Evolutionary conservation across 1,140 invertebrate genomes (phyloP), one percentile per base, ranked within the genome.

Genomic region (Oncopeltus fasciatus): DNA sequence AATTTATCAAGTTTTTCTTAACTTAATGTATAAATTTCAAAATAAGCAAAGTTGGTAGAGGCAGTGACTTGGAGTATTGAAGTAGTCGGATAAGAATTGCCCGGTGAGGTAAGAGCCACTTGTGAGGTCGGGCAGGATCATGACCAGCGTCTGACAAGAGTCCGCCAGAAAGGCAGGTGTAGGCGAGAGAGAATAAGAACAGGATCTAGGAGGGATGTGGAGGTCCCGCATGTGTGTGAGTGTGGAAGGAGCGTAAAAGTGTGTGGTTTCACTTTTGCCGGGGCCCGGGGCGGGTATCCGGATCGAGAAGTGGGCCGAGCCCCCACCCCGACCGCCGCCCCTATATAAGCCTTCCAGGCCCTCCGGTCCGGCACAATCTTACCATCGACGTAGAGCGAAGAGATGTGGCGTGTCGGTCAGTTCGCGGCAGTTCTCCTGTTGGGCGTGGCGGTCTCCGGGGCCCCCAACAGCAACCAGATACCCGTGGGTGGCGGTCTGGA

Each of bases 401-500:
- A n/a, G n/a, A n/a, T n/a, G n/a, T n/a, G n/a, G n/a, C n/a, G n/a
- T n/a, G n/a, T n/a, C n/a, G n/a, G n/a, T n/a, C n/a, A n/a, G n/a
- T n/a, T n/a, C n/a, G n/a, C n/a, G n/a, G n/a, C n/a, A n/a, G 51
- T 29, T 56, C 27, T 56, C 20, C 44, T 61, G 11, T 59, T 51
- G 31, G 47, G 28, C 57, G 26, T 53, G 21, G 24, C 59, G 16
- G 24, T 28, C 29, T 63, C 57, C 31, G 57, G 61, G 46, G 56
- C 56, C 31, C 66, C 61, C 0, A 65, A 64, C 33, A 65, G 61
- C 11, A 63, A 67, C 14, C 28, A 57, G 14, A 57, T 33, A 27
- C n/a, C 51, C 29, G 62, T 63, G 29, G n/a, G 62, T 4, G 63
- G 56, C 16, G 24, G 38, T 1, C 29, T 74, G 64, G 77, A 74